phyloP scores from a whole-genome alignment of 37 sponge, comb jelly and placozoan genomes.

The Petrosia ficiformis region DNA sequence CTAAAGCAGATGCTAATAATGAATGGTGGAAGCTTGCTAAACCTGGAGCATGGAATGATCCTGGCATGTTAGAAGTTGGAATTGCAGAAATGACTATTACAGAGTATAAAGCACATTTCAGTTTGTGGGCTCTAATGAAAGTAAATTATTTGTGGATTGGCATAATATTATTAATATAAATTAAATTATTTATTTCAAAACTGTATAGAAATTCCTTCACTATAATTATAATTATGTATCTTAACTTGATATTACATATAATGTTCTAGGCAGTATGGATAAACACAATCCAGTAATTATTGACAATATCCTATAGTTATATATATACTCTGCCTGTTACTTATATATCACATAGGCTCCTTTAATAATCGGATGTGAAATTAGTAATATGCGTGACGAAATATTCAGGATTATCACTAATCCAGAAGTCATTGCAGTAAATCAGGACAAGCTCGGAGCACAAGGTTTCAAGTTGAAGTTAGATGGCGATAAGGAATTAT shows the following conservation, averaged over 20 bases:
- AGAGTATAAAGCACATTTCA: constrained; percentile 80
- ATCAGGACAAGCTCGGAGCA: constrained; percentile 72
- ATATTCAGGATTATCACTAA: constrained; percentile 78
- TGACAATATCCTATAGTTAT: no score
- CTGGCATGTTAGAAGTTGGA: no score
- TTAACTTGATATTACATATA: no score
- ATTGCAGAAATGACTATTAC: constrained; percentile 64
- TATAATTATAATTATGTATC: no score
- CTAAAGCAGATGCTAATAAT: neutral
- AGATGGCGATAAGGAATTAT: constrained; percentile 55
- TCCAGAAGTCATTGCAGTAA: constrained; percentile 82
- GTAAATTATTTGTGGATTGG: neutral
- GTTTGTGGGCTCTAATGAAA: constrained; percentile 83
- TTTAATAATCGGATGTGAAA: constrained; percentile 80
- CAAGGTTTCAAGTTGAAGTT: constrained; percentile 57
- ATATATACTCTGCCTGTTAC: no score
- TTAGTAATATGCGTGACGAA: constrained; percentile 53
- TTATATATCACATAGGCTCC: no score
- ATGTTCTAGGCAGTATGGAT: no score
- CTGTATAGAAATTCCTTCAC: no score
- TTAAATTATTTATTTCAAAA: neutral
- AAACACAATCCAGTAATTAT: no score
- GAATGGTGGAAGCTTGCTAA: no score
- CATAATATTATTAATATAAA: neutral
- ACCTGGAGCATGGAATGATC: no score